Evolutionary conservation across 2,113 vertebrate genomes (phyloP).

Genomic region (Psilopogon haemacephalus): DNA sequence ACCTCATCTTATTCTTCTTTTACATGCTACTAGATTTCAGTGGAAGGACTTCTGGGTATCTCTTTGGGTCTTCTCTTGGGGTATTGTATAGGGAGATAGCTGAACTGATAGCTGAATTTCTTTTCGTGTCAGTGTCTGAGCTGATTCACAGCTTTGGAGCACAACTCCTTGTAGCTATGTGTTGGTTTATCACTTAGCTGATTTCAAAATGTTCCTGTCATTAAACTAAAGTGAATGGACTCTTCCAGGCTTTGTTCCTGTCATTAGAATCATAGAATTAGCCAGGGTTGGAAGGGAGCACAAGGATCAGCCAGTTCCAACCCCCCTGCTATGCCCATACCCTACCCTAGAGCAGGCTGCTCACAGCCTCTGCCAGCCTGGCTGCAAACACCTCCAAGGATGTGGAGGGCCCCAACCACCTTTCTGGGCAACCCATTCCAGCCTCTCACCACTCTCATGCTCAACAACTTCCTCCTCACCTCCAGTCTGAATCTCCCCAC

Average conservation of each 20-base stretch:
- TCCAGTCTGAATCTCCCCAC: too few species aligned
- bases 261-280: too few species aligned
- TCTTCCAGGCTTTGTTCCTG: background rate
- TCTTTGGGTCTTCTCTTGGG: background rate
- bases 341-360: too few species aligned
- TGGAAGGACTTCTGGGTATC: background rate
- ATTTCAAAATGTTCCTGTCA: background rate
- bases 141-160: background rate
- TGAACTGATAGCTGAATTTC: background rate
- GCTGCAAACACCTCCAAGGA: too few species aligned
- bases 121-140: background rate
- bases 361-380: too few species aligned
- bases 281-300: too few species aligned
- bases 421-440: too few species aligned
- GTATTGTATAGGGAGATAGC: background rate
- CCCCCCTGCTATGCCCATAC: too few species aligned
- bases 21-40: background rate
- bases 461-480: too few species aligned
- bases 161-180: background rate
- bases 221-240: background rate
- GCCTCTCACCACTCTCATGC: too few species aligned
- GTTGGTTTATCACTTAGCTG: background rate
- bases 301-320: too few species aligned
- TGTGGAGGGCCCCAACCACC: too few species aligned
- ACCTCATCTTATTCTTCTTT: background rate